Evolutionary conservation across 1,140 invertebrate species (phyloP), one percentile per base, ranked within the genome.

Genomic region (Hyles euphorbiae): DNA sequence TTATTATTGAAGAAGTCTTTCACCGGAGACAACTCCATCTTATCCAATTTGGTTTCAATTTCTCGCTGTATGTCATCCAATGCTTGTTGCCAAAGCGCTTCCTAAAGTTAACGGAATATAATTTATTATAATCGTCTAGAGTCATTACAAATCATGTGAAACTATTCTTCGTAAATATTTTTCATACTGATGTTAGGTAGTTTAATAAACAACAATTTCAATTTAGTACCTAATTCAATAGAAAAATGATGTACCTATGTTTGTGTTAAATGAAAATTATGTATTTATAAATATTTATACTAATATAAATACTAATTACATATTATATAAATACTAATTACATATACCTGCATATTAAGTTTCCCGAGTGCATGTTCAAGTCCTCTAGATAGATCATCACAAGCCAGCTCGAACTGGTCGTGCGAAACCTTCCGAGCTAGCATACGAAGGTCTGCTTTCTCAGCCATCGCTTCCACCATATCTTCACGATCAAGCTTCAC

Each of bases 401-500:
- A 93, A 32, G 92, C 91, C 34, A 91, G 86, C 55, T 94, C 92
- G 68, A 95, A 92, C 67, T 93, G 92, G 44, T 94, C 93, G 56
- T 92, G 89, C 0, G 93, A 94, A 3, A 95, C 93, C 69, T 95
- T 95, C 3, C 91, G 90, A 32, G 93, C 91, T 49, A 95, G 81
- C 57, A 91, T 82, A 2, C 90, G 87, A 48, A 92, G 83, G 72
- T 95, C 94, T 0, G 93, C 94, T 81, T 95, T 95, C 22, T 93
- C 92, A 0, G 93, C 92, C 60, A 95, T 82, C 1, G 92, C 90
- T 53, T 94, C 92, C 51, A 93, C 91, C 63, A 94, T 83, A 67
- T 93, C 93, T 66, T 92, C 91, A 58, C 92, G 91, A 65, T 94
- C 91, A 12, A 93, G 90, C 83, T 95, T 93, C 33, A 85, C 72